These are phyloP conservation scores for Rhabdornis inornatus DNA, from an alignment of 2,113 vertebrate species.

Conservation along the genomic window DNA sequence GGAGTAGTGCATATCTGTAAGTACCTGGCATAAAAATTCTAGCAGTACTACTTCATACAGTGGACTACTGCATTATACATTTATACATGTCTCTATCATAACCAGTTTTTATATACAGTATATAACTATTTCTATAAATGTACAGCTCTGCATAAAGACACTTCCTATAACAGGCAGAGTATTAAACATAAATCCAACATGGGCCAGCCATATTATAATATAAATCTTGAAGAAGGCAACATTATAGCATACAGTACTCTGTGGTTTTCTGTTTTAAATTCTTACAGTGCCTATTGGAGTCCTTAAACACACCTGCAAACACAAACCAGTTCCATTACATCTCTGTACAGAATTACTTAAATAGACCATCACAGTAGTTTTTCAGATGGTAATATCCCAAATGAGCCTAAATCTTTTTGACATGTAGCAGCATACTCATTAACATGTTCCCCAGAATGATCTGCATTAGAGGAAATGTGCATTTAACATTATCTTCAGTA, in stretches of 20 bases:
- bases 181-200: conserved; percentile 71
- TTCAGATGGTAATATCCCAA: neutral
- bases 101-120: conserved; percentile 69
- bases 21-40: conserved; percentile 70
- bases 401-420: neutral
- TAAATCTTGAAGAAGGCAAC: conserved; percentile 58
- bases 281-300: conserved; percentile 20
- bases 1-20: conserved; percentile 55
- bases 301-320: neutral
- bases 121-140: conserved; percentile 73
- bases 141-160: conserved; percentile 69
- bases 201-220: conserved; percentile 80
- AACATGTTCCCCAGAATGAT: conserved; percentile 6
- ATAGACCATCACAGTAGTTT: conserved; percentile 26
- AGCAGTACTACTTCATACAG: conserved; percentile 60
- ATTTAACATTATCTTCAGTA: conserved; percentile 33
- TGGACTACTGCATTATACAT: conserved; percentile 66
- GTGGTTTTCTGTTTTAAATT: neutral
- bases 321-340: neutral
- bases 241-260: conserved; percentile 28
- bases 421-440: conserved; percentile 65
- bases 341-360: conserved; percentile 42
- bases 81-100: conserved; percentile 64
- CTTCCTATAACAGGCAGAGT: conserved; percentile 62
- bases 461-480: conserved; percentile 27